A percentile compares a stretch with the other conserved stretches of the same genome.
phyloP scores from a whole-genome alignment of 2,888 invertebrate species.

The Pyrochroa serraticornis region DNA sequence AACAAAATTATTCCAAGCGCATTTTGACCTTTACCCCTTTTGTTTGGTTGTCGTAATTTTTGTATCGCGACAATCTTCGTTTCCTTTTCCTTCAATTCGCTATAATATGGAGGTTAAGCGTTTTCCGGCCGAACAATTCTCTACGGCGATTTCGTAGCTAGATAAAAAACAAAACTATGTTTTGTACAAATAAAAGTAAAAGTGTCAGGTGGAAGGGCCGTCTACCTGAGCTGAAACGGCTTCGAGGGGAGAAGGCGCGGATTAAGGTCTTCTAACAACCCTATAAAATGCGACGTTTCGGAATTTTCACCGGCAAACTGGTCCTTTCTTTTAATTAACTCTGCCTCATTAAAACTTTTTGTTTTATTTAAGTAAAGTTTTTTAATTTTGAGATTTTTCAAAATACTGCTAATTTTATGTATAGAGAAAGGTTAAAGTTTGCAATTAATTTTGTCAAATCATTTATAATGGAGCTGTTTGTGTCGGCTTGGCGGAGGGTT shows the following conservation, averaged over 20 bases:
- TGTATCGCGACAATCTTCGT: conserved; percentile 5
- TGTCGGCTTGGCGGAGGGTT: conserved; percentile 9
- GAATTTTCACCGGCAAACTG: conserved; percentile 7
- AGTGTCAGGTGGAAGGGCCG: conserved; percentile 35
- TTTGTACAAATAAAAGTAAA: conserved; percentile 35
- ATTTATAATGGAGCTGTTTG: neutral
- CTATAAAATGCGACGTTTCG: neutral
- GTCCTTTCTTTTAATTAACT: no score
- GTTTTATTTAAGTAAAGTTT: no score
- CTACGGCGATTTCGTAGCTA: neutral
- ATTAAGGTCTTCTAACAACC: neutral
- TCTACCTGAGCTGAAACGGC: conserved; percentile 18
- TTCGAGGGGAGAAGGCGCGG: conserved; percentile 6
- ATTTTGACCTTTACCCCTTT: conserved; percentile 30
- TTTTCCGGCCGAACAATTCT: conserved; percentile 7
- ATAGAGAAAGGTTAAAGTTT: no score
- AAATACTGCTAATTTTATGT: no score
- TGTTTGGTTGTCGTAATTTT: conserved; percentile 15
- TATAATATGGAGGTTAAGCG: conserved; percentile 8
- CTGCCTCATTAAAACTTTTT: no score
- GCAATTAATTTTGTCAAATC: no score
- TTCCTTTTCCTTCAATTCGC: conserved; percentile 5
- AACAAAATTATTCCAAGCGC: conserved; percentile 12
- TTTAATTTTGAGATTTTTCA: no score
- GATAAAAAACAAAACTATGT: conserved; percentile 27